Base-by-base conservation (phyloP, 2,888 invertebrate species). In the Dascillus cervinus region DNA sequence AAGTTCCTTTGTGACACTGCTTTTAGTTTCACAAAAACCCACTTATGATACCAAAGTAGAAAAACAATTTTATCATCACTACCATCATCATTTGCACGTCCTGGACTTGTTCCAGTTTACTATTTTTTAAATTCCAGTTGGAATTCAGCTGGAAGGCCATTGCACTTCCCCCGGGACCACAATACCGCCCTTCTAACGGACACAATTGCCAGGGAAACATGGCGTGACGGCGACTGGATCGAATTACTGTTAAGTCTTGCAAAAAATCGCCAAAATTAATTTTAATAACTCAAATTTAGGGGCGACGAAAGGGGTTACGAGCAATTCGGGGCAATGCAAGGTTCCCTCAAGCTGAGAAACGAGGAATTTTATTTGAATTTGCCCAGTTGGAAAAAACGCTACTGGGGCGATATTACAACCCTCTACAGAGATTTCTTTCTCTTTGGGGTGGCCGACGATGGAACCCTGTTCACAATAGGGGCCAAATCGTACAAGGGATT, bases 281-380 rank as follows among this genome's bases (percentile, higher is more conserved):
- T 11, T 29, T 11, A 11, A 19, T 4, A 17, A n/a, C 11, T 11
- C 13, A 29, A 10, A 53, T 54, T 26, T 32, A 64, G 64, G 5
- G 50, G 52, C 3, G 48, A 53, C 28, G 47, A 52, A 26, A 25
- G 62, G 2, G 74, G 77, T 26, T 77, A 73, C 58, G 65, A 74
- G 39, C 81, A 81, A 51, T 81, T 72, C 62, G 82, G 82, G 3
- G 64, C 69, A 1, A 50, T 77, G 10, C 67, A 72, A 40, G 82
- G 82, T 0, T 69, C 70, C 10, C 53, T 80, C 33, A 66, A 64
- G 29, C 59, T 69, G 1, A 69, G 64, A 34, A 50, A 63, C 14
- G 69, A 67, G 11, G 54, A 56, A 15, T 41, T 45, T 53, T 53
- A 53, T 47, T 28, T 79, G 11, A 69, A 72, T 37, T 55, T 74